Conservation (phyloP, 2,113 vertebrate species). For the Agapornis roseicollis region DNA sequence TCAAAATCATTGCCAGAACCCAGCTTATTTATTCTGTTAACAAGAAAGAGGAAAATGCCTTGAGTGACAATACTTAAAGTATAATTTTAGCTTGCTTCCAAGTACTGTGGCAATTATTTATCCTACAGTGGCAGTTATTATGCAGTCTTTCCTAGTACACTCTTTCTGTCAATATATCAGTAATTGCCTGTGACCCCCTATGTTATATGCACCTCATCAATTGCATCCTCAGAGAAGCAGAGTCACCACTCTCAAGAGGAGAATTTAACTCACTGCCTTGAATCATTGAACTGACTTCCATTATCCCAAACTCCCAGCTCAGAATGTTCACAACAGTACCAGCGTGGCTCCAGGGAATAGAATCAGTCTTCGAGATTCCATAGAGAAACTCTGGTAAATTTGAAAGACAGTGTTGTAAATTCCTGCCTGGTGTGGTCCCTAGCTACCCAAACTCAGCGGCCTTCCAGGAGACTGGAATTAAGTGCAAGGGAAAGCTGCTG, state of each 20-base stretch:
- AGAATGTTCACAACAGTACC: background rate
- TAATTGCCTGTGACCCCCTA: background rate
- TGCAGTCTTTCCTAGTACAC: background rate
- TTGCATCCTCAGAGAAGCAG: rapidly evolving
- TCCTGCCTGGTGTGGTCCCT: background rate
- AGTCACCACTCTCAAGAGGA: background rate
- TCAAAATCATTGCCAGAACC: constrained; percentile 98
- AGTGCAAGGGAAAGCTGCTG: background rate
- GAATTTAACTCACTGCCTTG: background rate
- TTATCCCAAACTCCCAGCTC: background rate
- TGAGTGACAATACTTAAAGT: background rate
- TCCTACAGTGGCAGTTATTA: background rate
- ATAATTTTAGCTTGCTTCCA: background rate
- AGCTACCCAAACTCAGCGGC: background rate
- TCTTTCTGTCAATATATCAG: background rate
- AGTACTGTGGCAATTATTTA: background rate
- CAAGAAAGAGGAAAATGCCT: constrained; percentile 13
- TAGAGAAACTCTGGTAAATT: background rate
- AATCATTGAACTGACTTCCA: background rate
- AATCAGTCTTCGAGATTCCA: background rate
- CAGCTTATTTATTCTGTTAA: constrained; percentile 89
- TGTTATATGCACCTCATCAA: background rate
- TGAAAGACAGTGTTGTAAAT: background rate
- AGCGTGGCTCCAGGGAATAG: background rate
- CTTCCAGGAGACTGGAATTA: background rate